These are phyloP conservation scores for Rugalucina vietnamica DNA, from an alignment of 2,888 invertebrate genomes.

Conservation along the genomic window DNA sequence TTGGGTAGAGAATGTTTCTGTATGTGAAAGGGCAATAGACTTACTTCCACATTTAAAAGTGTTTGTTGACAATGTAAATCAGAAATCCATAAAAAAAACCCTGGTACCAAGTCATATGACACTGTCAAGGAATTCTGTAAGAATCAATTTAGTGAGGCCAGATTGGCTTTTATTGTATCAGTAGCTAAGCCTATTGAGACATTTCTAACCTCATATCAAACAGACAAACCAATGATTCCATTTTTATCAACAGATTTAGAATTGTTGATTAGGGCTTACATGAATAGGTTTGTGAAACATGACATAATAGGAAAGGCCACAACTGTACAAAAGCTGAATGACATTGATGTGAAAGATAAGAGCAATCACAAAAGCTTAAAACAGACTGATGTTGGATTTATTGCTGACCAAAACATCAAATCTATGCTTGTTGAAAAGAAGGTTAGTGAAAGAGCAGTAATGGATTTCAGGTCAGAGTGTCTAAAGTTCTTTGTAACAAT, in stretches of 20 bases:
- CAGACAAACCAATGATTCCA: constrained; percentile 46
- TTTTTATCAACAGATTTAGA: constrained; percentile 39
- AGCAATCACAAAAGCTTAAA: constrained; percentile 13
- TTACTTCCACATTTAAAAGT: constrained; percentile 1
- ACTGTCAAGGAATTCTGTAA: not conserved
- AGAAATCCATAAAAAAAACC: constrained; percentile 12
- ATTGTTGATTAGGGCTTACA: constrained; percentile 1
- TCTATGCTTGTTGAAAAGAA: not conserved
- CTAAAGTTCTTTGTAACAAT: not conserved
- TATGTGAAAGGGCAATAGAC: constrained; percentile 27
- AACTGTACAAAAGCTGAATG: constrained; percentile 7
- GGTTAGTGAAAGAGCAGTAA: constrained; percentile 11
- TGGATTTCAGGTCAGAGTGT: constrained; percentile 28
- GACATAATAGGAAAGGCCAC: constrained; percentile 1
- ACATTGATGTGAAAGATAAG: constrained; percentile 23
- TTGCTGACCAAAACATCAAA: constrained; percentile 21
- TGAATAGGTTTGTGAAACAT: constrained; percentile 21
- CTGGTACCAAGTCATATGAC: constrained; percentile 17
- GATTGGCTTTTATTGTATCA: constrained; percentile 17
- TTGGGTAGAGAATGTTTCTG: constrained; percentile 42
- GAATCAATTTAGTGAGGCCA: constrained; percentile 10
- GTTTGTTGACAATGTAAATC: not conserved
- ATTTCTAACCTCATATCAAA: constrained; percentile 33
- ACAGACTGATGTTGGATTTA: constrained; percentile 33
- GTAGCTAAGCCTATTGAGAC: constrained; percentile 26